A percentile compares a stretch with the other conserved stretches of the same genome.
Conservation (phyloP, 2,888 invertebrate genomes). For the Hermaeophaga mercurialis region DNA sequence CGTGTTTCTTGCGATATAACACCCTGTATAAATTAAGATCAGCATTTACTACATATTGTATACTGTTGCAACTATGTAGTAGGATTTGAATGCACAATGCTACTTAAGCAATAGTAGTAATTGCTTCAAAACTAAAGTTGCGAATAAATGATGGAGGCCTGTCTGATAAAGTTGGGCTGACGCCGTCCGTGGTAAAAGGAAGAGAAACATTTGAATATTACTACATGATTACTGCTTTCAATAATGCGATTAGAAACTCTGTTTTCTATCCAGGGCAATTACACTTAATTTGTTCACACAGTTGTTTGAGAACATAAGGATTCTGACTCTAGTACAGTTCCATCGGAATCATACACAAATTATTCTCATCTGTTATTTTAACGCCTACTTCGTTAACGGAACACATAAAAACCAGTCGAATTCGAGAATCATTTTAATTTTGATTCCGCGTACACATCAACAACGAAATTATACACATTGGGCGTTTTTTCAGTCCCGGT, state of each 20-base stretch:
- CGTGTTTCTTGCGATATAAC: no score
- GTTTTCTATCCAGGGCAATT: slow-evolving; percentile 18
- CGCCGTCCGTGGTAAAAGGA: slow-evolving; percentile 13
- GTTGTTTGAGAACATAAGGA: slow-evolving; percentile 23
- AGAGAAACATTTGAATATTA: slow-evolving; percentile 18
- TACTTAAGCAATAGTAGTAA: no score
- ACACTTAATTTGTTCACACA: slow-evolving; percentile 24
- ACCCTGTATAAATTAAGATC: no score
- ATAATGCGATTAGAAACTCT: slow-evolving; percentile 16
- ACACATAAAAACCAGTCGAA: slow-evolving; percentile 12
- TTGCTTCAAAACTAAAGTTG: no score
- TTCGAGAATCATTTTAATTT: slow-evolving; percentile 8
- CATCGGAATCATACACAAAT: slow-evolving; percentile 19
- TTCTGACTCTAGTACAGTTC: slow-evolving; percentile 23
- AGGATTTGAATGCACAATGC: no score
- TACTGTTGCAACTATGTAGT: no score
- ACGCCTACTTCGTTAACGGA: slow-evolving; percentile 22
- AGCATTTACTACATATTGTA: no score
- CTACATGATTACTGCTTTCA: slow-evolving; percentile 18
- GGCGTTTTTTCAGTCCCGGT: neutral
- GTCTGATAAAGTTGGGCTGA: slow-evolving; percentile 1
- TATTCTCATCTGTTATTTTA: slow-evolving; percentile 19
- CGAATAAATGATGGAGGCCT: no score
- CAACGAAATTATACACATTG: slow-evolving; percentile 11
- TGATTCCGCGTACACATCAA: slow-evolving; percentile 8